Conservation (phyloP, 2,797 vertebrate species). For the Gadopsis bispinosus region DNA sequence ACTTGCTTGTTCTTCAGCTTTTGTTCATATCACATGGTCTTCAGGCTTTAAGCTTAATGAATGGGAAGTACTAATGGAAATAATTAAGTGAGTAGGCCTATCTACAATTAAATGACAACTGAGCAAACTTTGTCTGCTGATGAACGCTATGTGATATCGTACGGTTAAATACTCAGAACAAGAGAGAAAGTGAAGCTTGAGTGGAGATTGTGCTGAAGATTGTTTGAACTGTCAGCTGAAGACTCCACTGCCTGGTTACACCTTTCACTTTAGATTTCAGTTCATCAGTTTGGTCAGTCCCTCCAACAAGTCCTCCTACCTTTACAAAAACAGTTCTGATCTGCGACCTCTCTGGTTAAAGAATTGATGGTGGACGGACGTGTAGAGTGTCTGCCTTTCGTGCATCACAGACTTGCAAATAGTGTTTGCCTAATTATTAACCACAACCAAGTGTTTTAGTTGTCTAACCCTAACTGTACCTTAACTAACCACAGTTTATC, state of each 20-base stretch:
- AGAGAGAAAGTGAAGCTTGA: background rate
- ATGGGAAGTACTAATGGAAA: background rate
- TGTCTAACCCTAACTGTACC: no score
- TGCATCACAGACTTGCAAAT: background rate
- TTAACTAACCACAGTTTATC: no score
- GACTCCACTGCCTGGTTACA: background rate
- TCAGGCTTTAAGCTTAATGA: background rate
- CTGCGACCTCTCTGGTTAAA: background rate
- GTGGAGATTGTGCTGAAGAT: background rate
- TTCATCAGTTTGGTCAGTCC: background rate
- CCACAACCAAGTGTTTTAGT: no score
- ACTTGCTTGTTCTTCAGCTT: background rate
- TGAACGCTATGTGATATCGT: background rate
- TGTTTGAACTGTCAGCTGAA: background rate
- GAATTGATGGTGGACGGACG: background rate
- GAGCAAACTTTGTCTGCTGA: background rate
- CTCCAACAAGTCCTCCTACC: background rate
- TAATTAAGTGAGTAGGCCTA: no score
- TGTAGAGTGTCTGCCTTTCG: background rate
- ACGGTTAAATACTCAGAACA: background rate
- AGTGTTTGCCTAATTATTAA: no score
- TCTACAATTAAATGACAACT: background rate
- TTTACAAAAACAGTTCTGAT: background rate
- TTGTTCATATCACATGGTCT: background rate
- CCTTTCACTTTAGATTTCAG: background rate